Conservation (phyloP, 2,888 invertebrate genomes). For the Euzetes globulus region DNA sequence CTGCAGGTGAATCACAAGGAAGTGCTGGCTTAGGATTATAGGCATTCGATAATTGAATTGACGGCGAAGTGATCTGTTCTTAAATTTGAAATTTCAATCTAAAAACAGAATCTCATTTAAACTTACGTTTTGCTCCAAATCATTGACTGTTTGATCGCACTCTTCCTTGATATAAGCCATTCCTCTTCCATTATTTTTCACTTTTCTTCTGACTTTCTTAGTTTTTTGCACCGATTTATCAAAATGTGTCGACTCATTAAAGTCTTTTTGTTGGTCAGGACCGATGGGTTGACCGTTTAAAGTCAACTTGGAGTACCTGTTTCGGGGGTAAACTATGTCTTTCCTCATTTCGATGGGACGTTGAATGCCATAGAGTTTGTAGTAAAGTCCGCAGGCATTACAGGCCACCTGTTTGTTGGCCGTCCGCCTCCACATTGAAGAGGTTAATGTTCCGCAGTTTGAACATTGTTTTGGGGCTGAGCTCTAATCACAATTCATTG, state of each 20-base stretch:
- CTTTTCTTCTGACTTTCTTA: neutral
- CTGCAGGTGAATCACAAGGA: neutral
- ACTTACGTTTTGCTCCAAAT: neutral
- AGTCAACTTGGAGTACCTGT: constrained; percentile 30
- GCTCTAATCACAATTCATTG: constrained; percentile 24
- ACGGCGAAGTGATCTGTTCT: neutral
- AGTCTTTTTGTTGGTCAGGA: neutral
- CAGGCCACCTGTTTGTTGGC: constrained; percentile 36
- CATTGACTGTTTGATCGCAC: neutral
- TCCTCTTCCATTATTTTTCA: neutral
- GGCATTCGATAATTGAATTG: neutral
- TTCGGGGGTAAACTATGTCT: constrained; percentile 34
- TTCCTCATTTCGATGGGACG: constrained; percentile 35
- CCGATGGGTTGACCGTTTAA: neutral
- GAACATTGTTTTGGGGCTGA: constrained; percentile 33
- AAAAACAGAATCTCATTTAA: neutral
- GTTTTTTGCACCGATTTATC: neutral
- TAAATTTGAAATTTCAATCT: no score
- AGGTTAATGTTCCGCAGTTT: constrained; percentile 34
- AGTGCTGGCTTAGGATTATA: neutral
- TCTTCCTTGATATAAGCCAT: neutral
- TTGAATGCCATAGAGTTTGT: constrained; percentile 34
- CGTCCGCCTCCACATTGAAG: constrained; percentile 35
- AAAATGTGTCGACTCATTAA: neutral
- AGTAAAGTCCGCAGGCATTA: constrained; percentile 35